Evolutionary conservation across 2,888 invertebrate genomes (phyloP), one percentile per base, ranked within the genome.

Genomic region (Branchipolynoe longqiensis): DNA sequence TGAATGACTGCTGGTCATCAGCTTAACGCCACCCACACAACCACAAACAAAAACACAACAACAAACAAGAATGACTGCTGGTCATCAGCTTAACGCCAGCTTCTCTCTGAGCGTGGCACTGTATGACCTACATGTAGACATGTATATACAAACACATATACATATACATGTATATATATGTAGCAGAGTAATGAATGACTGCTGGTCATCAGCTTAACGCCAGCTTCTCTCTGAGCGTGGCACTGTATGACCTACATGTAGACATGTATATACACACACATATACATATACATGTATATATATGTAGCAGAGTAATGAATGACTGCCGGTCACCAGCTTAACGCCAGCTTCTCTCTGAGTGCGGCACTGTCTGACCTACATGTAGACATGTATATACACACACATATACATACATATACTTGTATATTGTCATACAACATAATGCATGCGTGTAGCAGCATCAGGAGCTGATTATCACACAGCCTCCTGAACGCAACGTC

Each of bases 391-490:
- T 25, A 56, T 56, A n/a, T 25, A 56, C 22, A 56, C 56, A 56
- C n/a, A 14, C 56, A 56, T 25, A 8, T 56, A n/a, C 56, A 56
- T n/a, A 56, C 25, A 3, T 48, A 48, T 48, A 48, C 18, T 8
- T 8, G 18, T 48, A 48, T 48, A 18, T 48, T n/a, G 3, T 62
- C 25, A 62, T 6, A 14, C 6, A 62, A 28, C 62, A 62, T 31
- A 62, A 62, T 28, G 62, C 25, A 31, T 25, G 25, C 25, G 25
- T n/a, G 25, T 56, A 25, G 62, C 31, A 62, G 62, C 31, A 25
- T 25, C 31, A 62, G 62, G 25, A 28, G 31, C 62, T 62, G 62
- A 62, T 62, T 62, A 62, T 62, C 62, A 62, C 62, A 62, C 62
- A 62, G 62, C 14, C 18, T 3, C 28, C 25, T 25, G 25, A 6